phyloP scores from a whole-genome alignment of 2,888 invertebrate genomes.

The Argyresthia albistria region DNA sequence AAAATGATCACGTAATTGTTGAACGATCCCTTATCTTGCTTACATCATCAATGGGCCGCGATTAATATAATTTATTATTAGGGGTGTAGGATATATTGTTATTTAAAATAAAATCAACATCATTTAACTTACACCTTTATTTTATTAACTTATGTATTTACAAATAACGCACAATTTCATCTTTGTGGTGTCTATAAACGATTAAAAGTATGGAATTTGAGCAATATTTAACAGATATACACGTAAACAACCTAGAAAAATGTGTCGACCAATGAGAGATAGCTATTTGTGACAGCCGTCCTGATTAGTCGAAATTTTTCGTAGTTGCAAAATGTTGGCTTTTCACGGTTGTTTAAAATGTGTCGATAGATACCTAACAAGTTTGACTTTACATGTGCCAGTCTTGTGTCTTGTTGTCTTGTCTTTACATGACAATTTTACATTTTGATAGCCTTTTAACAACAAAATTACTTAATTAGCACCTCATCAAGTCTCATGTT shows the following conservation, averaged over 20 bases:
- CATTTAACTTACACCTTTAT: slow-evolving; percentile 59
- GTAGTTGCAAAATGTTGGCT: too few species aligned
- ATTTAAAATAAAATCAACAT: slow-evolving; percentile 19
- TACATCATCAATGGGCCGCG: too few species aligned
- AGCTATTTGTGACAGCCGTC: neutral
- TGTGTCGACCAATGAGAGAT: neutral
- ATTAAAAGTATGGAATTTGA: slow-evolving; percentile 28
- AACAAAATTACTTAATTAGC: neutral
- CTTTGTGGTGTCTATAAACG: slow-evolving; percentile 22
- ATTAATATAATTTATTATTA: too few species aligned
- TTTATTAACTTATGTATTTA: slow-evolving; percentile 27
- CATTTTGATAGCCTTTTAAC: neutral
- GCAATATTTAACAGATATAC: slow-evolving; percentile 18
- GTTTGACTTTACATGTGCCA: too few species aligned
- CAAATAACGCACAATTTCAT: slow-evolving; percentile 21
- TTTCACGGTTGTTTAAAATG: too few species aligned
- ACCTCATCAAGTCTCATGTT: neutral
- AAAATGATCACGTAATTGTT: too few species aligned
- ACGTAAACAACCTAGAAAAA: neutral
- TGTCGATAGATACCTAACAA: too few species aligned
- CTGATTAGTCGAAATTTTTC: neutral
- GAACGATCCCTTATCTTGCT: too few species aligned
- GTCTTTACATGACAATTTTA: neutral
- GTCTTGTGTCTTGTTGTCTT: neutral
- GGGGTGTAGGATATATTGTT: too few species aligned